phyloP scores from a whole-genome alignment of 2,113 vertebrate genomes.

The Cebus imitator region DNA sequence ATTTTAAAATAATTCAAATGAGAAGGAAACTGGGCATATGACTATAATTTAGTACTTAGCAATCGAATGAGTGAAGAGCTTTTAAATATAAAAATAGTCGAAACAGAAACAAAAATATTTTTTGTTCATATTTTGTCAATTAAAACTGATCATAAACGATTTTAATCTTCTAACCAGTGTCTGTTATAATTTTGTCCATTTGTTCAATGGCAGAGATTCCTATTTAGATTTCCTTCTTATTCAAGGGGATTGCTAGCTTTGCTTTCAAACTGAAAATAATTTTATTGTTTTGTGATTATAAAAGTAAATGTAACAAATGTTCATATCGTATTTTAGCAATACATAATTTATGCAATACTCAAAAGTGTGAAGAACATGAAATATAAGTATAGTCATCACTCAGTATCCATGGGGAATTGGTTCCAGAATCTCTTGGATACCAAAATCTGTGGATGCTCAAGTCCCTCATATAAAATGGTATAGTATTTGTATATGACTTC shows the following conservation, averaged over 20 bases:
- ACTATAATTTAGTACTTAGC: neutral
- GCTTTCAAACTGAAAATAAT: neutral
- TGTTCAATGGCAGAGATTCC: neutral
- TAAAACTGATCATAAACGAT: neutral
- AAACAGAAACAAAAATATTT: neutral
- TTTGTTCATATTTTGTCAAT: neutral
- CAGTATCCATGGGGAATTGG: neutral
- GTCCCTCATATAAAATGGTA: neutral
- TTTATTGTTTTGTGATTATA: neutral
- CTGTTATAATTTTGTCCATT: neutral
- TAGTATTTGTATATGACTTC: neutral
- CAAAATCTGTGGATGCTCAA: neutral
- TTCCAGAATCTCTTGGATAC: neutral
- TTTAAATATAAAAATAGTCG: neutral
- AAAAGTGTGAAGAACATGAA: neutral
- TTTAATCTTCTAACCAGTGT: neutral
- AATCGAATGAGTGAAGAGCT: neutral
- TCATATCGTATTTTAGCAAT: neutral
- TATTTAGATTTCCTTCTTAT: neutral
- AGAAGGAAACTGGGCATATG: neutral
- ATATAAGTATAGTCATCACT: neutral
- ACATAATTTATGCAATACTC: neutral
- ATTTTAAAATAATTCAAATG: neutral
- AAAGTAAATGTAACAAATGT: neutral
- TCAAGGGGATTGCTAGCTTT: neutral